These are phyloP conservation scores for Phaonia tiefii DNA, from an alignment of 2,888 invertebrate species.

Conservation along the genomic window DNA sequence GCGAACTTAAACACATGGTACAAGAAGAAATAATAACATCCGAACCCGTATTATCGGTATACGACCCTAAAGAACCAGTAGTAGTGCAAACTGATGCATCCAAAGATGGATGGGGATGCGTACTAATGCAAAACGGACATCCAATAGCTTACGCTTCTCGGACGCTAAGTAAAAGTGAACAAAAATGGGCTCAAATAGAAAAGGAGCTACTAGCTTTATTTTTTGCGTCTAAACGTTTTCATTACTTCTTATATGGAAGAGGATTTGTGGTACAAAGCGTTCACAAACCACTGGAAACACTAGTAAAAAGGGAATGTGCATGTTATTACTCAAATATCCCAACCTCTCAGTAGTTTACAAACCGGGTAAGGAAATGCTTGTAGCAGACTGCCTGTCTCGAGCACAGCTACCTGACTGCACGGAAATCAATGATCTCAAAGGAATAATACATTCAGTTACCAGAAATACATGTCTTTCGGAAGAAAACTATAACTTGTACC, in stretches of 20 bases:
- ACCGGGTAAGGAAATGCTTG: slow-evolving; percentile 66
- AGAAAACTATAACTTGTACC: slow-evolving; percentile 57
- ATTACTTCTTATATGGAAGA: slow-evolving; percentile 70
- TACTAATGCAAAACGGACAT: too few relatives aligned
- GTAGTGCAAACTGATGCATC: too few relatives aligned
- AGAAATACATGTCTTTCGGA: slow-evolving; percentile 53
- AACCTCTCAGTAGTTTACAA: slow-evolving; percentile 66
- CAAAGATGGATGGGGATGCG: too few relatives aligned
- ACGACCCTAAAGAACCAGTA: slow-evolving; percentile 50
- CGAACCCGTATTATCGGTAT: slow-evolving; percentile 50
- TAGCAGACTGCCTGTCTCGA: slow-evolving; percentile 65
- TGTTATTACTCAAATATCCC: slow-evolving; percentile 72
- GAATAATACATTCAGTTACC: slow-evolving; percentile 34
- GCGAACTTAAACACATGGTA: too few relatives aligned
- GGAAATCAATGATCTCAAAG: slow-evolving; percentile 7
- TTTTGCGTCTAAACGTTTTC: slow-evolving; percentile 64
- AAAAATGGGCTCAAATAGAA: slow-evolving; percentile 67
- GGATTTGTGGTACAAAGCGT: slow-evolving; percentile 71
- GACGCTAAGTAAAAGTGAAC: too few relatives aligned
- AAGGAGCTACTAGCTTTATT: slow-evolving; percentile 46
- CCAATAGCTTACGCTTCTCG: too few relatives aligned
- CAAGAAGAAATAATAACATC: slow-evolving; percentile 59
- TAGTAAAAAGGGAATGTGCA: too few relatives aligned
- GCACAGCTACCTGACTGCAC: slow-evolving; percentile 59
- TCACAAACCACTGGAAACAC: too few relatives aligned